Base-by-base conservation (phyloP, 2,888 invertebrate genomes). In the Tridacna crocea region DNA sequence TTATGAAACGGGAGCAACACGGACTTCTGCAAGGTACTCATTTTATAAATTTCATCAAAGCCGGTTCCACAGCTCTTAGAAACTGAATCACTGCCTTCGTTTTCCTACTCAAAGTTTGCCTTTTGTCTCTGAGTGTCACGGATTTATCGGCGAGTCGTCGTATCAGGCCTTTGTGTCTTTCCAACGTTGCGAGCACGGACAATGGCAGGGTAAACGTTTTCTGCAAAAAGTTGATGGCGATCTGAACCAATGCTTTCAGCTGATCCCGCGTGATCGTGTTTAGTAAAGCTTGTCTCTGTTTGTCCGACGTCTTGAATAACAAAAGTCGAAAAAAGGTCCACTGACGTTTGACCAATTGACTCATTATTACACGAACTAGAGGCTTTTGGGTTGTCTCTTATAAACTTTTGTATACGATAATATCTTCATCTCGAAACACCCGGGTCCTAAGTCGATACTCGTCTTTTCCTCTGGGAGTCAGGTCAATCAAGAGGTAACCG, bases 381-480 rank as follows among this genome's bases (percentile, higher is more conserved):
- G 51, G 11, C 12, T 51, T 15, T 27, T 22, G 51, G n/a, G 70
- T 10, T 47, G 19, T 1, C 75, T 47, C 75, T 63, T 75, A 75
- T 75, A 65, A 75, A 48, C 75, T 36, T 65, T 65, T 75, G 46
- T 65, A 75, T 8, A 75, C 65, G 22, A 75, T 26, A 24, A 65
- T 47, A 27, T 75, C 75, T 48, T 65, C 75, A 6, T 79, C 74
- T 70, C n/a, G n/a, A n/a, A n/a, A n/a, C n/a, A n/a, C n/a, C n/a
- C n/a, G n/a, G n/a, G n/a, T n/a, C n/a, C n/a, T n/a, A n/a, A n/a
- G n/a, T n/a, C n/a, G n/a, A n/a, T n/a, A n/a, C n/a, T n/a, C n/a
- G n/a, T n/a, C n/a, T n/a, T n/a, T n/a, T n/a, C n/a, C n/a, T n/a
- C n/a, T n/a, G n/a, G n/a, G n/a, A n/a, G n/a, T n/a, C n/a, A n/a